Evolutionary conservation across 1,140 invertebrate genomes (phyloP), one percentile per base, ranked within the genome.

Genomic region (Trissolcus basalis): DNA sequence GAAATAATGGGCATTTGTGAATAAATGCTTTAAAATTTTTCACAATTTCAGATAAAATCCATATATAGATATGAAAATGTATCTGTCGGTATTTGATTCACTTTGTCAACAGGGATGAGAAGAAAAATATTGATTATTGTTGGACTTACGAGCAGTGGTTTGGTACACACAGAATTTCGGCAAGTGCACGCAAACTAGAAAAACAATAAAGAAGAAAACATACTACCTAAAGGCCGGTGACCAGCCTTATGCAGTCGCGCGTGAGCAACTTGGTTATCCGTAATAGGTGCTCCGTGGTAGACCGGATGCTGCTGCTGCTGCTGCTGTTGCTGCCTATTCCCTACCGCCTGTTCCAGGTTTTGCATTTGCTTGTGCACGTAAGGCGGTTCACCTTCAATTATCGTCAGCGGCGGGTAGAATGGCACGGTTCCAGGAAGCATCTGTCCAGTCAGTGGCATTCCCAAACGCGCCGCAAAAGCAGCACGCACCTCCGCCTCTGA

Each of bases 401-500:
- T 91, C 76, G 93, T 92, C 79, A 94, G 82, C 39, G 92, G 91
- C 55, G 93, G 93, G 85, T 94, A 95, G 85, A 93, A 94, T 32
- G 94, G 93, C 79, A 94, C 87, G 5, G 92, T 93, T 43, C 92
- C 91, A 1, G 93, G 91, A 60, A 94, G 85, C 89, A 95, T 92
- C 80, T 93, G 91, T 12, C 92, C 92, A 0, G 93, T 93, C 0
- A 94, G 84, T 4, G 93, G 92, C 89, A 94, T 92, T 33, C 93
- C 93, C 49, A 94, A 86, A 12, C 93, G 90, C 0, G 93, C 92
- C 5, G 93, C 92, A 59, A 92, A 92, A 1, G 93, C 92, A 0
- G 93, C 93, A 60, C 94, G 89, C 0, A 94, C 90, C 81, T 95
- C 94, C 14, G 93, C 93, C 82, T 96, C 94, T n/a, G 94, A 93